Percentiles rank a stretch among this genome's conserved stretches.
Conservation (phyloP, 2,888 invertebrate genomes). For the Tetranychus truncatus region DNA sequence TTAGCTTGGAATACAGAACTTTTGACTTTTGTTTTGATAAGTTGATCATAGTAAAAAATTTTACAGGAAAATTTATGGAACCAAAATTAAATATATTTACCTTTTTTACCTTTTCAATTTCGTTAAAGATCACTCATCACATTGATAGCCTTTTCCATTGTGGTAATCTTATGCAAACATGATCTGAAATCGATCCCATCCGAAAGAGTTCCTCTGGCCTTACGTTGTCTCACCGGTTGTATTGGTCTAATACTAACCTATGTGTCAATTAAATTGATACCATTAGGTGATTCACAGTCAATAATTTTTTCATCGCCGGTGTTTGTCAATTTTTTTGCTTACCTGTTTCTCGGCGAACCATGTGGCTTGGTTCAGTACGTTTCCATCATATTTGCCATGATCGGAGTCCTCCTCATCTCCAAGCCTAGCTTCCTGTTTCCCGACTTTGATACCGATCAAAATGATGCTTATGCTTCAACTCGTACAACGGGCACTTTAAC, state of each 20-base stretch:
- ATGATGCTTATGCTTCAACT: background rate
- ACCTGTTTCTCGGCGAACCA: conserved; percentile 56
- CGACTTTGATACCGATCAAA: background rate
- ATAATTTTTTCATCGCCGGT: conserved; percentile 79
- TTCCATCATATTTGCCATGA: conserved; percentile 58
- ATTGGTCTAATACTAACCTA: background rate
- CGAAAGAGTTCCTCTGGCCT: background rate
- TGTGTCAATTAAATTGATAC: conserved; percentile 45
- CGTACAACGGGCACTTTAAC: background rate
- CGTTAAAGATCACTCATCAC: too few relatives aligned
- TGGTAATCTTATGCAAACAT: too few relatives aligned
- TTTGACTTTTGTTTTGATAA: too few relatives aligned
- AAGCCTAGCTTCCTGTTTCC: conserved; percentile 57
- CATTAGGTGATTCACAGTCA: conserved; percentile 69
- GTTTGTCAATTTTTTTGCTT: conserved; percentile 52
- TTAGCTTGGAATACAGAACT: too few relatives aligned
- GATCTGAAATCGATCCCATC: background rate
- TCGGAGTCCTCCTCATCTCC: conserved; percentile 68
- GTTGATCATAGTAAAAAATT: too few relatives aligned
- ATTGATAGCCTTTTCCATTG: too few relatives aligned
- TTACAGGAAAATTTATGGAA: too few relatives aligned
- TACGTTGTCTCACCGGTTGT: background rate
- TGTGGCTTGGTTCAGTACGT: conserved; percentile 56
- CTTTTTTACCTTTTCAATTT: too few relatives aligned
- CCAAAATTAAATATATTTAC: too few relatives aligned